phyloP scores from a whole-genome alignment of 2,113 vertebrate genomes.

The Carlito syrichta region DNA sequence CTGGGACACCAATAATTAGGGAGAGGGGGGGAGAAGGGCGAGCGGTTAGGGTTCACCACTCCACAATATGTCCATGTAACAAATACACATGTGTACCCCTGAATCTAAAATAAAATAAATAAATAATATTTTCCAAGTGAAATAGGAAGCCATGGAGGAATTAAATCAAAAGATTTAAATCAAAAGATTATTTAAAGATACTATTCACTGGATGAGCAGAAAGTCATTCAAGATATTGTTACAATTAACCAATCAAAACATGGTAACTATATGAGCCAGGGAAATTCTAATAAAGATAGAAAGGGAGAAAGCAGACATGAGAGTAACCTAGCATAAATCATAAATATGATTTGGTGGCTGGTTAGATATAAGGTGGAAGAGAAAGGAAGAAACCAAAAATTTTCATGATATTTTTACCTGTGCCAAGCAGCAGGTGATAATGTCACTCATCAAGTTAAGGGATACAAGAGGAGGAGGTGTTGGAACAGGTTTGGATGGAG shows the following conservation, averaged over 20 bases:
- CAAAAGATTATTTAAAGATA: too few relatives aligned
- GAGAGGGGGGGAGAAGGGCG: too few relatives aligned
- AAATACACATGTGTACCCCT: too few relatives aligned
- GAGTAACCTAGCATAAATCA: not conserved
- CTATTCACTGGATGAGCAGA: not conserved
- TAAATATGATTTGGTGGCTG: not conserved
- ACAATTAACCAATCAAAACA: not conserved
- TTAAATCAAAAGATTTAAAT: not conserved
- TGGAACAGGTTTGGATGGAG: not conserved
- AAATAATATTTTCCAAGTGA: not conserved
- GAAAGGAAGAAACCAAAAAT: not conserved
- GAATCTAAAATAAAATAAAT: too few relatives aligned
- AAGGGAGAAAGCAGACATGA: not conserved
- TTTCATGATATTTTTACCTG: not conserved
- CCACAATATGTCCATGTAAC: too few relatives aligned
- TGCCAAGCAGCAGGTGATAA: not conserved
- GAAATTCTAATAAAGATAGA: not conserved
- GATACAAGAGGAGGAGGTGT: too few relatives aligned
- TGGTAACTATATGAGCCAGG: too few relatives aligned
- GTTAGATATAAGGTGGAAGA: not conserved
- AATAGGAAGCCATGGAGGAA: not conserved
- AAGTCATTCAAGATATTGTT: not conserved
- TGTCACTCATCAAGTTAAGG: not conserved
- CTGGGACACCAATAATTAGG: too few relatives aligned
- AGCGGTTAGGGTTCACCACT: too few relatives aligned